Evolutionary conservation across 2,113 vertebrate species (phyloP).

Genomic region (Mohoua ochrocephala): DNA sequence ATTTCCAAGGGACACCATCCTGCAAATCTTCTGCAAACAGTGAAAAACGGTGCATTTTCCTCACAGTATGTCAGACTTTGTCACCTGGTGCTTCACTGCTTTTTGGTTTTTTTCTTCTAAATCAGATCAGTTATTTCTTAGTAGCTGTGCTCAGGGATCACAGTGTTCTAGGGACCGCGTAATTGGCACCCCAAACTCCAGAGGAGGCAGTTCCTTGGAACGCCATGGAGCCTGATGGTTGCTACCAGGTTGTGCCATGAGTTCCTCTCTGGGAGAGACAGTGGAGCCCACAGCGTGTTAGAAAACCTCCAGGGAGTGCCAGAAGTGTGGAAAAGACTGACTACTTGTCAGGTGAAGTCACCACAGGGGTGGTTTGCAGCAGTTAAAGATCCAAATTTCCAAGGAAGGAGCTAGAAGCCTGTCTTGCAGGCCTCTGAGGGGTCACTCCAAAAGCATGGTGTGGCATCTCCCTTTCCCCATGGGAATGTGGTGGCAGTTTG

Average conservation of each 20-base stretch:
- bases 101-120: neutral
- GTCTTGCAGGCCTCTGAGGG: neutral
- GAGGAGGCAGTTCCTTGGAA: neutral
- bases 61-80: neutral
- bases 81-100: neutral
- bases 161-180: neutral
- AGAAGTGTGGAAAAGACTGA: neutral
- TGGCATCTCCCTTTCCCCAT: neutral
- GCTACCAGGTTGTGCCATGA: rapidly evolving
- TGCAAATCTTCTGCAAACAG: neutral
- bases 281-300: rapidly evolving
- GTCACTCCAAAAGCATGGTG: neutral
- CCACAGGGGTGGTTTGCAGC: neutral
- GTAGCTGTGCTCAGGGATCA: neutral
- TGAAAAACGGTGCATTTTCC: neutral
- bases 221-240: neutral
- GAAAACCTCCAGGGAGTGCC: neutral
- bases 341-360: neutral
- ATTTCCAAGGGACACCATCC: neutral
- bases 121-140: neutral
- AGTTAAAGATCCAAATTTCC: neutral
- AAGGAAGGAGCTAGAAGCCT: neutral
- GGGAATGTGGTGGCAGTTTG: neutral
- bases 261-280: neutral
- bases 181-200: neutral